A percentile compares a stretch with the other conserved stretches of the same genome.
Evolutionary conservation across 2,113 vertebrate genomes (phyloP).

Genomic region (Hyperoodon ampullatus): DNA sequence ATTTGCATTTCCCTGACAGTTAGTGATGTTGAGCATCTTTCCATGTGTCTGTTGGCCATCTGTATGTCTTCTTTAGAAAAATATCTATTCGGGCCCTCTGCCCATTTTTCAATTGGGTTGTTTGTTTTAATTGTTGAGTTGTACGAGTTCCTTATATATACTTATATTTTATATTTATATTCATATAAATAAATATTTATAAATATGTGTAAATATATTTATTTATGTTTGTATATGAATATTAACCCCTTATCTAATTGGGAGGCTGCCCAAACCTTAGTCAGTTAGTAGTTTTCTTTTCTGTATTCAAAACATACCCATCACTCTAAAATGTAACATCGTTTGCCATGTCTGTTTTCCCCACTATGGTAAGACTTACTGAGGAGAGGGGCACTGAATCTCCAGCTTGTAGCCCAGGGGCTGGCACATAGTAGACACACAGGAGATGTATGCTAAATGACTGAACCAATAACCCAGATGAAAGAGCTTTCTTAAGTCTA

Average conservation of each 20-base stretch:
- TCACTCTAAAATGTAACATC: background rate
- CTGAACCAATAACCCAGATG: fast-evolving
- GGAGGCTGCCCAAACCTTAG: background rate
- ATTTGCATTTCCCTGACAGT: background rate
- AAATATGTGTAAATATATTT: background rate
- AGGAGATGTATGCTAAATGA: background rate
- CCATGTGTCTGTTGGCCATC: background rate
- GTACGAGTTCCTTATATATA: background rate
- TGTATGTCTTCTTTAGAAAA: background rate
- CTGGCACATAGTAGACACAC: background rate
- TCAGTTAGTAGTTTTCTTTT: background rate
- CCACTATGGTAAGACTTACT: background rate
- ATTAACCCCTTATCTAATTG: background rate
- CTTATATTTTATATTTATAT: background rate
- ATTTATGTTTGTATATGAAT: background rate
- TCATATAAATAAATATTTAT: background rate
- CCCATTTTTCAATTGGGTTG: background rate
- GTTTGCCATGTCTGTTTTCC: background rate
- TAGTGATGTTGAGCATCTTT: background rate
- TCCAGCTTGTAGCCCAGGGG: background rate
- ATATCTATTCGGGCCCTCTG: background rate
- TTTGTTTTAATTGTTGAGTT: background rate
- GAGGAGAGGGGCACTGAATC: background rate
- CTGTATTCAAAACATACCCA: background rate
- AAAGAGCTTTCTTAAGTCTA: background rate